These are phyloP conservation scores for Chironex yamaguchii DNA, from an alignment of 30 jellyfish, hydroid and myxozoan species.

Conservation along the genomic window DNA sequence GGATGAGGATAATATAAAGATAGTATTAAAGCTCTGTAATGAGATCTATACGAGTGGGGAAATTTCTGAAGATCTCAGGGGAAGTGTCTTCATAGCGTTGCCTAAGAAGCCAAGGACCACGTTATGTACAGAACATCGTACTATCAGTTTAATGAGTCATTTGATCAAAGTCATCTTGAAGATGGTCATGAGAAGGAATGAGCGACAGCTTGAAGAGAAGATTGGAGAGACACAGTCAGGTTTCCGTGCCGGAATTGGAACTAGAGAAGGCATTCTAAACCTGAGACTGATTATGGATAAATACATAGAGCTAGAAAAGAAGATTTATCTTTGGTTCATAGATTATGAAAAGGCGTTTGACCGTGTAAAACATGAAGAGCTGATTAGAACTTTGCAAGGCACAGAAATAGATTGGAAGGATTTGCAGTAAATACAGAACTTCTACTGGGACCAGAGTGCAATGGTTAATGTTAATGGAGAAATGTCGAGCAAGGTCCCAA, in stretches of 20 bases:
- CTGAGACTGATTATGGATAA: not conserved
- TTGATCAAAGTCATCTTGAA: not conserved
- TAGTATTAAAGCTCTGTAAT: not conserved
- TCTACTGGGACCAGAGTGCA: conserved; percentile 11
- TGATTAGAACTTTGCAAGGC: not conserved
- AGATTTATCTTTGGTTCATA: not conserved
- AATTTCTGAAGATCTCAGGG: conserved; percentile 4
- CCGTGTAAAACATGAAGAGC: conserved; percentile 8
- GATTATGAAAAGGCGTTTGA: not conserved
- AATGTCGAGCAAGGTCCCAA: no score
- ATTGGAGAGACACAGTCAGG: conserved; percentile 2
- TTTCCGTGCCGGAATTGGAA: not conserved
- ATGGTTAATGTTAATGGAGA: no score
- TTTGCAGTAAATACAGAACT: not conserved
- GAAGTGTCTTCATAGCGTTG: not conserved
- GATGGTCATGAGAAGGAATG: conserved; percentile 6
- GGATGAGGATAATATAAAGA: conserved; percentile 2
- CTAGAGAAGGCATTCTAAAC: conserved; percentile 14
- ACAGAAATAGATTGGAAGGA: conserved; percentile 5
- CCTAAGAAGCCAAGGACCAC: not conserved
- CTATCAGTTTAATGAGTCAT: conserved; percentile 1
- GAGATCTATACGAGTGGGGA: conserved; percentile 3
- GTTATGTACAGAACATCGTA: conserved; percentile 14
- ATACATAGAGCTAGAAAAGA: not conserved
- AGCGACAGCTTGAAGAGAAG: not conserved